Base-by-base conservation (phyloP, 2,113 vertebrate species). In the Hemibagrus wyckioides region DNA sequence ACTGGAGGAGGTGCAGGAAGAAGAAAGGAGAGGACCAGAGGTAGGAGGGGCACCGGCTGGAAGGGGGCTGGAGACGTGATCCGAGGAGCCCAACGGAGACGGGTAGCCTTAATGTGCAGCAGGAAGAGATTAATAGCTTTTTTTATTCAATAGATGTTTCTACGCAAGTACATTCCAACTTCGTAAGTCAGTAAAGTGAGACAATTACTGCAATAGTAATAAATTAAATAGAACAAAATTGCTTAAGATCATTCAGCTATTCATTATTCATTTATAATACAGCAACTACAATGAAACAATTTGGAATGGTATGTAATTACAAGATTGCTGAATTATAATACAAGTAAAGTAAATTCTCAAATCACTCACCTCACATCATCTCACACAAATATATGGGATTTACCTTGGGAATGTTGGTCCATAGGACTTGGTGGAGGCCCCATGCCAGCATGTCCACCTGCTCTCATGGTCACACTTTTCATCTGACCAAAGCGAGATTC, bases 361-460 rank as follows among this genome's bases (percentile, higher is more conserved):
- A 56, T 79, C 71, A 75, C 39, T 44, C 39, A 75, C 33, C 28
- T 83, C 41, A 52, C 44, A 33, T 33, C 23, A 50, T 67, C 61
- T 52, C 48, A 33, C 44, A 73, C 36, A 85, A 71, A 59, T 39
- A 75, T 57, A 85, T 56, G 10, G 0, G 8, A 44, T 30, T 48
- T 82, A 99, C 98, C 98, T 97, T 99, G 98, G 0, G 98, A 99
- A 91, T 99, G 98, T 89, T 99, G 98, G 88, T 99, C 98, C 94
- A 99, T 97, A 50, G 98, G 98, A 94, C 98, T 99, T 0, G 97
- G 97, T 0, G 98, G 98, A 0, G 97, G 98, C 0, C 96, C 97
- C 98, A 99, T 98, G 0, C 97, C 98, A 0, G 95, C 93, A 25
- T 97, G 98, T 0, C 92, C 94, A 0, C 96, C 96, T 0, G 96